Percentiles rank a stretch among this genome's conserved stretches.
Conservation (phyloP, 1,140 invertebrate genomes). For the Camponotus floridanus region DNA sequence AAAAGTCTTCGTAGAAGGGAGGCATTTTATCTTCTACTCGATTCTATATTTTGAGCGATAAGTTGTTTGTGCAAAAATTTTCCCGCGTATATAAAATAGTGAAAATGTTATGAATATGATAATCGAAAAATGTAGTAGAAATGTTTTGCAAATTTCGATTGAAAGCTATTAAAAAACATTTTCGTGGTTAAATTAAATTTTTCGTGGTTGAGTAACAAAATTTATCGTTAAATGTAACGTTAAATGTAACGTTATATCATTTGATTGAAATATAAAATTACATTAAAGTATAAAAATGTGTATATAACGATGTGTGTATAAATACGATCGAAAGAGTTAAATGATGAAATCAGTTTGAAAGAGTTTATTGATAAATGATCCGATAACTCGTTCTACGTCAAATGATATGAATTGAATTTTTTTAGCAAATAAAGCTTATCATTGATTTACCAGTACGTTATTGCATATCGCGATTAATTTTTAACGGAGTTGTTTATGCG, state of each 20-base stretch:
- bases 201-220: neutral
- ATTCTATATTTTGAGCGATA: conserved; percentile 46
- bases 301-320: neutral
- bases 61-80: conserved; percentile 13
- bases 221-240: neutral
- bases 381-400: conserved; percentile 38
- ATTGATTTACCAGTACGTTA: conserved; percentile 59
- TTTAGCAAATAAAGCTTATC: conserved; percentile 53
- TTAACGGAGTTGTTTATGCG: neutral
- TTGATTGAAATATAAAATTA: conserved; percentile 3
- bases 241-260: neutral
- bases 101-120: neutral
- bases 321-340: neutral
- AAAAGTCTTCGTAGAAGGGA: conserved; percentile 53
- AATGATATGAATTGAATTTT: conserved; percentile 59
- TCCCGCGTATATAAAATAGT: neutral
- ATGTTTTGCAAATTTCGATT: neutral
- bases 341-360: conserved; percentile 6
- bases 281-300: neutral
- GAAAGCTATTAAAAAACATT: neutral
- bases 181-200: neutral
- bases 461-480: conserved; percentile 48
- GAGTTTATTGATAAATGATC: conserved; percentile 48
- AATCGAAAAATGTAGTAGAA: conserved; percentile 14
- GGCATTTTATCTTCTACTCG: conserved; percentile 61